These are phyloP conservation scores for Bombus pascuorum DNA, from an alignment of 1,140 invertebrate genomes.

Conservation along the genomic window DNA sequence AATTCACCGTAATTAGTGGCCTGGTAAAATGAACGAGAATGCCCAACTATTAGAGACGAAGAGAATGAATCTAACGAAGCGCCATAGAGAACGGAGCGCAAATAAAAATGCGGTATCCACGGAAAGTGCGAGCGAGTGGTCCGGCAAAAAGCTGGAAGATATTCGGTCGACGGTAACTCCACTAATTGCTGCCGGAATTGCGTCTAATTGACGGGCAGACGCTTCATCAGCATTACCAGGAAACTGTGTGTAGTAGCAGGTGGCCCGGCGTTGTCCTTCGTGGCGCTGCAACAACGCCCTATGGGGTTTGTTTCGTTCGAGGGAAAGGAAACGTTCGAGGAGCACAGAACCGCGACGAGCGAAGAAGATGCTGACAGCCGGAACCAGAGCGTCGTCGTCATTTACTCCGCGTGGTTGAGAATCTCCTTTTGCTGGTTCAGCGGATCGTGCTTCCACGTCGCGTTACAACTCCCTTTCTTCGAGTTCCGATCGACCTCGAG, in stretches of 20 bases:
- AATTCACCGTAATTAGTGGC: constrained; percentile 2
- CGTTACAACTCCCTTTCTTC: constrained; percentile 43
- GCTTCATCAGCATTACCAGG: constrained; percentile 61
- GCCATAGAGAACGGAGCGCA: background rate
- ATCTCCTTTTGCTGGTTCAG: constrained; percentile 58
- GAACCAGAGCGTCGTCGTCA: constrained; percentile 29
- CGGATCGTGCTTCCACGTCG: constrained; percentile 50
- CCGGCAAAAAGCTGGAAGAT: constrained; percentile 29
- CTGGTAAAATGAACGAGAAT: background rate
- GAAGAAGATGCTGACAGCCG: constrained; percentile 42
- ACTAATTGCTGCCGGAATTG: constrained; percentile 62
- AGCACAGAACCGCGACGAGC: background rate
- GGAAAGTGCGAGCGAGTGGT: background rate
- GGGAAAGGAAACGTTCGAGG: background rate
- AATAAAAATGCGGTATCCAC: constrained; percentile 22
- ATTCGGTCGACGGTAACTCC: constrained; percentile 37
- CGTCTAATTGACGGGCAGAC: constrained; percentile 65
- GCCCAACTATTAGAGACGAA: background rate
- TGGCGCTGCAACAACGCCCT: background rate
- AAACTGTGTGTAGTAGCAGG: constrained; percentile 27
- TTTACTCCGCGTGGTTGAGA: constrained; percentile 23
- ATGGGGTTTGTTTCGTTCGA: background rate
- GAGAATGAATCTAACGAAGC: constrained; percentile 14
- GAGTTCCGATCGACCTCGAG: constrained; percentile 6
- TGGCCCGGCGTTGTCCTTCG: background rate